Conservation (phyloP, 2,113 vertebrate species). For the Ochotona curzoniae region DNA sequence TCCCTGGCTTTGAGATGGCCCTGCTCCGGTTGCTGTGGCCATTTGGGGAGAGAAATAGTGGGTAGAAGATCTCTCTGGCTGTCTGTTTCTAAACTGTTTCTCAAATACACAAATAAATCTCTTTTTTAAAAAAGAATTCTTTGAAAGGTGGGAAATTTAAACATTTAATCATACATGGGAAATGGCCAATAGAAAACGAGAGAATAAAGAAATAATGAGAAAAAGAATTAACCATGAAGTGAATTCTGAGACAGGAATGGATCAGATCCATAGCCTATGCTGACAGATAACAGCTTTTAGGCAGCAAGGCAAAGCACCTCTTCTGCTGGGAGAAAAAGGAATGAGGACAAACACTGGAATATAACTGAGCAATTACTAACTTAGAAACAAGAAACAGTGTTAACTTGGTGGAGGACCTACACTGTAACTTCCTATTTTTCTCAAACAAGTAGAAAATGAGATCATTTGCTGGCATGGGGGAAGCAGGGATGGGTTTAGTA, state of each 20-base stretch:
- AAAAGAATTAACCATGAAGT: not conserved
- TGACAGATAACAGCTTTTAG: not conserved
- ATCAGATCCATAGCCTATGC: not conserved
- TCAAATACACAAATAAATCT: too few relatives aligned
- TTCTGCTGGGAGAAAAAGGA: not conserved
- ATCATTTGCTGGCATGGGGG: not conserved
- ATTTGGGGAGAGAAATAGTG: too few relatives aligned
- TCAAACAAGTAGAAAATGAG: constrained; percentile 10
- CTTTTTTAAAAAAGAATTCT: not conserved
- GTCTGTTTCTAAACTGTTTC: too few relatives aligned
- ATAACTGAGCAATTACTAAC: not conserved
- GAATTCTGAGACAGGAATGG: constrained; percentile 11
- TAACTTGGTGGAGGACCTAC: not conserved
- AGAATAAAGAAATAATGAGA: not conserved
- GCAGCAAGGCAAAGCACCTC: not conserved
- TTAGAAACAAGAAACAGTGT: not conserved
- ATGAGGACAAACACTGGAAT: not conserved
- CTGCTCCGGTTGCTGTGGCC: too few relatives aligned
- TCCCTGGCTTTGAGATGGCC: too few relatives aligned
- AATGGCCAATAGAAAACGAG: constrained; percentile 21
- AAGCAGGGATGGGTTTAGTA: not conserved
- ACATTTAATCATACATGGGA: not conserved
- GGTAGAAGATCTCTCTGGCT: too few relatives aligned
- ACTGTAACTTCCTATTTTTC: not conserved
- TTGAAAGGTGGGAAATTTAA: not conserved